A percentile compares a stretch with the other conserved stretches of the same genome.
These are phyloP conservation scores for Heteronetta atricapilla DNA, from an alignment of 2,113 vertebrate genomes.

Conservation along the genomic window DNA sequence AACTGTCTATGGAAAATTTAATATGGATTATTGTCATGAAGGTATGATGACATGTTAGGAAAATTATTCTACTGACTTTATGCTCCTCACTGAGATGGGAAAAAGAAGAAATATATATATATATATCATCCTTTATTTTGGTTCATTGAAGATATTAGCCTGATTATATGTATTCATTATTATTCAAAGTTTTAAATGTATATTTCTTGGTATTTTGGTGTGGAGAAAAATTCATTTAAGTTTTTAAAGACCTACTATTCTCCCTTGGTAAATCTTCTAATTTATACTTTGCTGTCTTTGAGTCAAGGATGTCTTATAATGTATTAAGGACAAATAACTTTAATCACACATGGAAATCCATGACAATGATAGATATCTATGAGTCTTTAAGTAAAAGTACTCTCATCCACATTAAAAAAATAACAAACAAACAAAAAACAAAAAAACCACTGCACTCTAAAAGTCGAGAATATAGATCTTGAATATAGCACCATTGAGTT, in stretches of 20 bases:
- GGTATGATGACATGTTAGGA: neutral
- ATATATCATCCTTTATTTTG: neutral
- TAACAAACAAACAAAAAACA: neutral
- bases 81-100: neutral
- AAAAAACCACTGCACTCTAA: neutral
- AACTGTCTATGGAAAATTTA: constrained; percentile 15
- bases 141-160: neutral
- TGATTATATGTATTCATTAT: neutral
- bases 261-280: neutral
- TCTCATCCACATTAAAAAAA: neutral
- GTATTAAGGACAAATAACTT: neutral
- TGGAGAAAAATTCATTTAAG: neutral
- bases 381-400: neutral
- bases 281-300: neutral
- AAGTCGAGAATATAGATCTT: too few species aligned
- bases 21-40: neutral
- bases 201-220: neutral
- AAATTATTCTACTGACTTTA: neutral
- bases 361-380: neutral
- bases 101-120: neutral
- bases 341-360: neutral
- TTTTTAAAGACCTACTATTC: neutral
- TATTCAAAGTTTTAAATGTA: neutral
- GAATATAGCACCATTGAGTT: neutral
- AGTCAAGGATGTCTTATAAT: neutral